These are phyloP conservation scores for Pungitius pungitius DNA, from an alignment of 2,113 vertebrate genomes.

Conservation along the genomic window DNA sequence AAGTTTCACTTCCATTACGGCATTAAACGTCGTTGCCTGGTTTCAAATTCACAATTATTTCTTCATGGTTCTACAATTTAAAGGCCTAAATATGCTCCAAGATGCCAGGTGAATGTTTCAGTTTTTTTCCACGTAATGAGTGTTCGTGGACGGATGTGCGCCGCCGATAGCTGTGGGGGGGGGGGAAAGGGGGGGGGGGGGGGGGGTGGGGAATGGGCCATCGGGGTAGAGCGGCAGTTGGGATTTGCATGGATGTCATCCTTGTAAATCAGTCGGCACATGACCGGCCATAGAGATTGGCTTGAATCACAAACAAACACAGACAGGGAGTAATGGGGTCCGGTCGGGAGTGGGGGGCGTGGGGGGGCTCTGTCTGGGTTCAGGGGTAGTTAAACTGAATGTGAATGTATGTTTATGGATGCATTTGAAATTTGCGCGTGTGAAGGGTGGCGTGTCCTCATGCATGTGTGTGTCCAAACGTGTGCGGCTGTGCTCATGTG, in stretches of 20 bases:
- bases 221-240: constrained; percentile 61
- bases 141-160: constrained; percentile 25
- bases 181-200: no score
- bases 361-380: constrained; percentile 27
- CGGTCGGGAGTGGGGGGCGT: constrained; percentile 15
- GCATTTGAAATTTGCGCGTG: constrained; percentile 23
- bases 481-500: constrained; percentile 34
- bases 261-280: constrained; percentile 40
- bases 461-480: background rate
- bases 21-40: background rate
- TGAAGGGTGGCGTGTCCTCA: constrained; percentile 14
- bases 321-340: constrained; percentile 58
- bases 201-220: constrained; percentile 43
- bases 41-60: background rate
- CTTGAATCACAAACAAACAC: constrained; percentile 65
- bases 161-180: constrained; percentile 39
- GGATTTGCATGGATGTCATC: constrained; percentile 59
- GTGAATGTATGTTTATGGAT: constrained; percentile 15
- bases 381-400: constrained; percentile 11
- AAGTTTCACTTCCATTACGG: background rate
- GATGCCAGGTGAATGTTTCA: constrained; percentile 48
- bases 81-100: no score
- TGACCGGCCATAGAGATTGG: constrained; percentile 55
- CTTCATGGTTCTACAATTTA: no score
- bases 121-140: constrained; percentile 67